Percentiles rank a stretch among this genome's conserved stretches.
Conservation (phyloP, 2,797 vertebrate genomes). For the Clarias fuscus region DNA sequence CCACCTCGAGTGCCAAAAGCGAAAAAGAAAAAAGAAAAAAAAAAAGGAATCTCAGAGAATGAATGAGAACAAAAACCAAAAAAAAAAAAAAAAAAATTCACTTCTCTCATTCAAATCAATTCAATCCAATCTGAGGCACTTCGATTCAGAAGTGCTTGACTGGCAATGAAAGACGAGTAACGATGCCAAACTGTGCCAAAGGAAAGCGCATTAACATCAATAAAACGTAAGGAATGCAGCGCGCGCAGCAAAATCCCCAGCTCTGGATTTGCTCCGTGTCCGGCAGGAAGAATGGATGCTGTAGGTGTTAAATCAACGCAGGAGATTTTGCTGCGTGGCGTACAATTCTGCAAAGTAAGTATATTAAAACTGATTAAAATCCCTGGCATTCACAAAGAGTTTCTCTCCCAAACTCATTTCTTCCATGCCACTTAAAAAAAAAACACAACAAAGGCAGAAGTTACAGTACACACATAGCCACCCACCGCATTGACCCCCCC, state of each 20-base stretch:
- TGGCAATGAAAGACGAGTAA: conserved; percentile 4
- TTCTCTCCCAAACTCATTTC: background rate
- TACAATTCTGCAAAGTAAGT: conserved; percentile 2
- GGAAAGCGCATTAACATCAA: conserved; percentile 16
- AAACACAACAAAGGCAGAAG: background rate
- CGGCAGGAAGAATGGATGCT: background rate
- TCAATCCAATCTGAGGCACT: conserved; percentile 11
- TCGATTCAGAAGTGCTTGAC: conserved; percentile 6
- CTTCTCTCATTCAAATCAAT: conserved; percentile 11
- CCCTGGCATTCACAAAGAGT: background rate
- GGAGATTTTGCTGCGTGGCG: background rate
- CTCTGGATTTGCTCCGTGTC: background rate
- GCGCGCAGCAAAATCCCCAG: background rate
- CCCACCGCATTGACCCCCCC: background rate
- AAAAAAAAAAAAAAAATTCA: background rate
- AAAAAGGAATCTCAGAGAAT: background rate
- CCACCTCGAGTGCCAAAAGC: background rate
- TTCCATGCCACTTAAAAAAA: conserved; percentile 2
- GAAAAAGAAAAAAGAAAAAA: background rate
- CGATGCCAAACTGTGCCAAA: conserved; percentile 16
- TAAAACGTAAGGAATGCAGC: background rate
- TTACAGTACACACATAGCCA: conserved; percentile 25
- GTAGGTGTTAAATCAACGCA: conserved; percentile 17
- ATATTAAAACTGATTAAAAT: conserved; percentile 2
- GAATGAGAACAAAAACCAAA: background rate